Evolutionary conservation across 2,888 invertebrate species (phyloP).

Genomic region (Tenthredo livida): DNA sequence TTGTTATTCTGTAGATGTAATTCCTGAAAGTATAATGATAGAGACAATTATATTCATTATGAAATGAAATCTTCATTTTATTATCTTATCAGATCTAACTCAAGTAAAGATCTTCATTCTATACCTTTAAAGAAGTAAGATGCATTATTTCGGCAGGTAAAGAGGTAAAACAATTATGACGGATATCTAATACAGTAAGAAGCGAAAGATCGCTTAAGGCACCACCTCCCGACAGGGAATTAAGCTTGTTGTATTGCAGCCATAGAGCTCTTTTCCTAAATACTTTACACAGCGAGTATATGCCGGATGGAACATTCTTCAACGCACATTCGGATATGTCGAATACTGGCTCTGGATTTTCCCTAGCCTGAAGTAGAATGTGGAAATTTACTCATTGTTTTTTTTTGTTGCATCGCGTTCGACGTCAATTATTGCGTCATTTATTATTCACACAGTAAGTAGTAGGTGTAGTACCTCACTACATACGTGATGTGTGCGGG

Average conservation of each 20-base stretch:
- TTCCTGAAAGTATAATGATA: slow-evolving; percentile 80
- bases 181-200: slow-evolving; percentile 84
- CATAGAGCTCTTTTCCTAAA: slow-evolving; percentile 87
- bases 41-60: no score
- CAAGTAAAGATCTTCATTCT: no score
- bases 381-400: neutral
- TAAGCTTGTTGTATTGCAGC: slow-evolving; percentile 85
- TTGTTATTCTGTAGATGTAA: slow-evolving; percentile 87
- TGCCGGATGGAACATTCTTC: slow-evolving; percentile 86
- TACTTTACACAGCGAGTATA: slow-evolving; percentile 90
- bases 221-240: slow-evolving; percentile 86
- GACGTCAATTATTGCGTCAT: slow-evolving; percentile 30
- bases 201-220: slow-evolving; percentile 85
- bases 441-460: neutral
- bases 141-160: slow-evolving; percentile 84
- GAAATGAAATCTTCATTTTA: no score
- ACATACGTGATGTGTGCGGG: neutral
- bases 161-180: slow-evolving; percentile 83
- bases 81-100: no score
- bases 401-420: neutral
- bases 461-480: neutral
- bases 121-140: slow-evolving; percentile 85
- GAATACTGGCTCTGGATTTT: slow-evolving; percentile 90
- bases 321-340: slow-evolving; percentile 90
- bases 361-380: slow-evolving; percentile 82